Conservation (phyloP, 30 jellyfish, hydroid and myxozoan genomes). For the Phacellophora camtschatica region DNA sequence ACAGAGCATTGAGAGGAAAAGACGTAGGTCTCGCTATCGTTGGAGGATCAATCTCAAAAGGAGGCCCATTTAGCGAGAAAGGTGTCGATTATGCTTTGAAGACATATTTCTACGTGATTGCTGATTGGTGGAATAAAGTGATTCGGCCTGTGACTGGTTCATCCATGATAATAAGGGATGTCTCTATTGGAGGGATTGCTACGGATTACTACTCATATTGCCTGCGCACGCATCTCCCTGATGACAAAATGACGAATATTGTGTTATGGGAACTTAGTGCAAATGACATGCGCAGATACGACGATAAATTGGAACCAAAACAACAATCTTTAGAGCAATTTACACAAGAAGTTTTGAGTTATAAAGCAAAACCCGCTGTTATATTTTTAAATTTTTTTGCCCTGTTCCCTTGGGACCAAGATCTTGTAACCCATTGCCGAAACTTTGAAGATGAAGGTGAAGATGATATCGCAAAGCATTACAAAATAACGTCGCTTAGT, state of each 20-base stretch:
- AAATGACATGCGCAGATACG: constrained; percentile 96
- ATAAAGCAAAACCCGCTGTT: constrained; percentile 96
- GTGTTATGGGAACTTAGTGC: constrained; percentile 99
- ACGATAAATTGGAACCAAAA: constrained; percentile 70
- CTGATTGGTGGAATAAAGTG: constrained; percentile 98
- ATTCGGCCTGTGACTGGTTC: constrained; percentile 99
- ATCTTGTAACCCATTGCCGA: constrained; percentile 90
- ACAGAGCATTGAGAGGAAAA: constrained; percentile 95
- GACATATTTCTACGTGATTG: constrained; percentile 96
- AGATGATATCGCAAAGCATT: constrained; percentile 91
- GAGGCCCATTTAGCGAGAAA: constrained; percentile 99
- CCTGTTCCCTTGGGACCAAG: constrained; percentile 95
- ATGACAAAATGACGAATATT: constrained; percentile 92
- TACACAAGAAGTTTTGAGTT: constrained; percentile 90
- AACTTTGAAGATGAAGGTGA: constrained; percentile 99
- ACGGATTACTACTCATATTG: constrained; percentile 97
- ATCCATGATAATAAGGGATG: constrained; percentile 95
- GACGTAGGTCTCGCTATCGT: constrained; percentile 98
- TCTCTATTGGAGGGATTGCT: constrained; percentile 98
- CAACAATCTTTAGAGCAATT: constrained; percentile 97
- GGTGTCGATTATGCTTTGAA: constrained; percentile 94
- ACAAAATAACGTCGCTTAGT: constrained; percentile 94
- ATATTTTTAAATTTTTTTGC: constrained; percentile 90
- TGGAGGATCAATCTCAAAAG: constrained; percentile 99
- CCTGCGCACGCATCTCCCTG: constrained; percentile 91